phyloP scores from a whole-genome alignment of 2,888 invertebrate genomes.

The Stramonita haemastoma region DNA sequence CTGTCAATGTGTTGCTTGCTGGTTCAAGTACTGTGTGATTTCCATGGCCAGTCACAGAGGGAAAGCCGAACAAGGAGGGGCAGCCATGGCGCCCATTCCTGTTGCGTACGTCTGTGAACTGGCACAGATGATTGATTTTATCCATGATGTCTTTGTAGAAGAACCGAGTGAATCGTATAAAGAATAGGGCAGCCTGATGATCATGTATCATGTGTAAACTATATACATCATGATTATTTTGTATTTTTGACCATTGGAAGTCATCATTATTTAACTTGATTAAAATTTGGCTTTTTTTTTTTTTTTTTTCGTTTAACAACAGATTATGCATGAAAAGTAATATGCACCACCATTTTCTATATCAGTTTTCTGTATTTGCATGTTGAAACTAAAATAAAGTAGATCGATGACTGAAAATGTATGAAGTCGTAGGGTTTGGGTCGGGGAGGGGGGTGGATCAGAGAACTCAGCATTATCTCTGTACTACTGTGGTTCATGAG shows the following conservation, averaged over 20 bases:
- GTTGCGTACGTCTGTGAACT: neutral
- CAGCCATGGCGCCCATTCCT: neutral
- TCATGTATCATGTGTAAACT: constrained; percentile 21
- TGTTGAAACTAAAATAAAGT: neutral
- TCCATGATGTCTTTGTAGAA: neutral
- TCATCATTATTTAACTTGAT: neutral
- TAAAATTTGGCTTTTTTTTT: neutral
- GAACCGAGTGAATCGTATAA: neutral
- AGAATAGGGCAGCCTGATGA: constrained; percentile 25
- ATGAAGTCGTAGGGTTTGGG: neutral
- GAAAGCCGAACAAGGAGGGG: neutral
- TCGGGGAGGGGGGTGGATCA: neutral
- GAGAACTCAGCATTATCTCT: constrained; percentile 3
- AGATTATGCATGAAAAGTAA: constrained; percentile 1
- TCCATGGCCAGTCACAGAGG: neutral
- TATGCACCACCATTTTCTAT: constrained; percentile 5
- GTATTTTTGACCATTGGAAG: neutral
- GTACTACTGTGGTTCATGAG: neutral
- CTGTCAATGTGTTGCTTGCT: neutral
- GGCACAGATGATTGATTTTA: neutral
- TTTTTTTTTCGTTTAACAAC: neutral
- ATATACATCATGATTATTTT: neutral
- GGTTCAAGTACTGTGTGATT: constrained; percentile 12
- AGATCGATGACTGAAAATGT: neutral
- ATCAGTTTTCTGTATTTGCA: neutral